A percentile compares a stretch with the other conserved stretches of the same genome.
Conservation (phyloP, 2,113 vertebrate genomes). For the Lamprologus callipterus region DNA sequence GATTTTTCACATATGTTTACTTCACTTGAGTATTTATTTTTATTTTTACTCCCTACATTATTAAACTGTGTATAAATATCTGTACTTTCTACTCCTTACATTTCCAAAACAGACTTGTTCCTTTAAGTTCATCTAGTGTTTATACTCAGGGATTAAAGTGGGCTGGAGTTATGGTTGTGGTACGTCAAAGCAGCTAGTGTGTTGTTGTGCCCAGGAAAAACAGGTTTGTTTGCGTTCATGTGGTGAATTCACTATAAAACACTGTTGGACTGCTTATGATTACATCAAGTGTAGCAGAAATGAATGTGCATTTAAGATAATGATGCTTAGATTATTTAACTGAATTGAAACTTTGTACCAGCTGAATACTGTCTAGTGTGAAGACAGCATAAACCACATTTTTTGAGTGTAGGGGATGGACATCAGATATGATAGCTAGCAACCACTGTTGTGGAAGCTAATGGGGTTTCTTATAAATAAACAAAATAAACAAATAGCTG, state of each 20-base stretch:
- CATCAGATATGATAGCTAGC: neutral
- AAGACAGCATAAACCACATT: fast-evolving
- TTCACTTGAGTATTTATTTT: neutral
- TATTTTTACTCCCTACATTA: neutral
- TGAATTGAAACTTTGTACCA: fast-evolving
- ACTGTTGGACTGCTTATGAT: fast-evolving
- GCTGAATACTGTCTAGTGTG: neutral
- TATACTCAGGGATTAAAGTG: neutral
- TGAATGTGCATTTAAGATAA: fast-evolving
- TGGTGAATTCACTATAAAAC: neutral
- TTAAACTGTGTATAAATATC: neutral
- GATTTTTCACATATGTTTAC: neutral
- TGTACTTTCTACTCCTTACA: neutral
- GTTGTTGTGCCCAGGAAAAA: fast-evolving
- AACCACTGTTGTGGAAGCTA: too few relatives aligned
- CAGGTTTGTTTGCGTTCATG: neutral
- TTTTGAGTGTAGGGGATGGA: neutral
- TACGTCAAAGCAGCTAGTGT: fast-evolving
- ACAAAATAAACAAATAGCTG: neutral
- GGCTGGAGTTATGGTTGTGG: neutral
- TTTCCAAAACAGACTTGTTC: neutral
- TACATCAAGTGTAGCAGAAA: fast-evolving
- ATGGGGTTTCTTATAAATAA: too few relatives aligned
- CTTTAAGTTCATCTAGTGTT: neutral
- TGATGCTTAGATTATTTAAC: neutral